Evolutionary conservation across 2,888 invertebrate species (phyloP), one percentile per base, ranked within the genome.

Genomic region (Pycnomerus fuliginosus): DNA sequence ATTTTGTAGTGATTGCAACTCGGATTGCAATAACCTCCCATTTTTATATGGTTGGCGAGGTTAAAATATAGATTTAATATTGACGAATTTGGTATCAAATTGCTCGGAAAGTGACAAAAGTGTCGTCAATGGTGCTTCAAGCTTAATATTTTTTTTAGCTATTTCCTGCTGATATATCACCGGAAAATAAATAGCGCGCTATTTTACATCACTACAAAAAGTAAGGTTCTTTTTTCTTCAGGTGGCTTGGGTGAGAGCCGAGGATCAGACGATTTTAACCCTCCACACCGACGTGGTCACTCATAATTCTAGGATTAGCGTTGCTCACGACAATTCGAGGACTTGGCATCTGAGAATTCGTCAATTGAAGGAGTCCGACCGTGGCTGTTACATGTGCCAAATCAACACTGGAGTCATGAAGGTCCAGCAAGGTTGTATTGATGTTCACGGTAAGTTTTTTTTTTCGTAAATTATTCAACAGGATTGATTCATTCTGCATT

Each of bases 331-430:
- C 70, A 84, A 87, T 39, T 81, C 85, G 47, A 80, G 84, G 61
- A 90, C 89, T 50, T 92, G 91, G 92, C 87, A 87, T 70, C 76
- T 92, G 44, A 84, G 88, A 70, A 89, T 92, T 65, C 79, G 87
- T 44, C 89, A 89, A 48, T 77, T 92, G 36, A 80, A 86, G 53
- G 90, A 89, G 60, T 80, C 84, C 27, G 92, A 92, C 71, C 80
- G 86, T 29, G 92, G 89, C 46, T 92, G 91, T 69, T 92, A 92
- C 73, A 90, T 91, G 87, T 92, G 92, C 67, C 91, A 92, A 77
- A 90, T 92, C 64, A 92, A 92, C 74, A 91, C 90, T 1, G 86
- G 83, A 48, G 81, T 83, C 38, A 89, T 92, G 87, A 90, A 85
- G 73, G 89, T 87, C 68, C 87, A 90, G 73, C 80, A 88, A 40